phyloP scores from a whole-genome alignment of 2,113 vertebrate genomes.

The Brachionichthys hirsutus region DNA sequence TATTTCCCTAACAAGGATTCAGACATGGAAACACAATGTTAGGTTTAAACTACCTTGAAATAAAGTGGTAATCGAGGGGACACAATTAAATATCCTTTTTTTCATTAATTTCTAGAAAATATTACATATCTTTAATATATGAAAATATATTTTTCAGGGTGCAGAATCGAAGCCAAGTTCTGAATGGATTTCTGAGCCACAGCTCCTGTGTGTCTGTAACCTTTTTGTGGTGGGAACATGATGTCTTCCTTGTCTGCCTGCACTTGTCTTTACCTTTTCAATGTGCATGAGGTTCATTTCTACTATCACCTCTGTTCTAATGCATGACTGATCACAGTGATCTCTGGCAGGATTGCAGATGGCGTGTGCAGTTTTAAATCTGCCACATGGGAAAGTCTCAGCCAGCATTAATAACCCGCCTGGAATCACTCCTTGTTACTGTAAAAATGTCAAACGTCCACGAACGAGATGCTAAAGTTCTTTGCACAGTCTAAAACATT shows the following conservation, averaged over 20 bases:
- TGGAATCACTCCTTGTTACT: too few species aligned
- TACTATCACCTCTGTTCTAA: neutral
- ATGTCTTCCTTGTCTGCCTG: too few species aligned
- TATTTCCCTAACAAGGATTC: neutral
- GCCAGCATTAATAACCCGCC: slow-evolving; percentile 2
- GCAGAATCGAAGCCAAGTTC: too few species aligned
- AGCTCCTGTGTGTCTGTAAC: too few species aligned
- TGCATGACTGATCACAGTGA: slow-evolving; percentile 1
- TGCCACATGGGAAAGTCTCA: slow-evolving; percentile 15
- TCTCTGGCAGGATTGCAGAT: slow-evolving; percentile 7
- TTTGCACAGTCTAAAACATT: neutral
- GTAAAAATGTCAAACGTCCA: slow-evolving; percentile 7
- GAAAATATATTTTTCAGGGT: too few species aligned
- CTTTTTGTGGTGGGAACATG: too few species aligned
- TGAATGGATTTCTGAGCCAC: too few species aligned
- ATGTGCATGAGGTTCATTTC: neutral
- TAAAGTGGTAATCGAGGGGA: too few species aligned
- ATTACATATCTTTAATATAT: too few species aligned
- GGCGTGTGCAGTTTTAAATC: neutral
- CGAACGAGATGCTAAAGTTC: slow-evolving; percentile 4
- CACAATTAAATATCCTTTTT: too few species aligned
- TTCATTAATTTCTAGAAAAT: too few species aligned
- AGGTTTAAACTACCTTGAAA: neutral
- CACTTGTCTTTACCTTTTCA: too few species aligned
- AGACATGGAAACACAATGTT: neutral